Evolutionary conservation across 2,888 invertebrate genomes (phyloP).

Genomic region (Nephrotoma guestfalica): DNA sequence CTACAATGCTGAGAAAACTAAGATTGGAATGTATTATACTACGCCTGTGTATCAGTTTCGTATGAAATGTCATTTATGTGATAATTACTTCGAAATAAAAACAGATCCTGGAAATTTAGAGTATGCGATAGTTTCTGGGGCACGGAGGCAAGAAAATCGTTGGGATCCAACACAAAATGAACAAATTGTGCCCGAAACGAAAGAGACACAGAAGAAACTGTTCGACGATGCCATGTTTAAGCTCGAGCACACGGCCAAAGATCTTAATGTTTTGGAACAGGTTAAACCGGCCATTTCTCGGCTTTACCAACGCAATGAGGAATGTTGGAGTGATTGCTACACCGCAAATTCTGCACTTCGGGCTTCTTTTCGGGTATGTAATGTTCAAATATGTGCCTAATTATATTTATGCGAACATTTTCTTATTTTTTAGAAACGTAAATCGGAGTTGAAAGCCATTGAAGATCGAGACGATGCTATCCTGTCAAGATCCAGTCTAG

Average conservation of each 20-base stretch:
- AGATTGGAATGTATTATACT: slow-evolving; percentile 94
- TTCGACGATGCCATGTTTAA: slow-evolving; percentile 98
- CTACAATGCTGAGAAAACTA: slow-evolving; percentile 87
- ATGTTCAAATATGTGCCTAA: not conserved
- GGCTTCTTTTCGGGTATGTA: slow-evolving; percentile 67
- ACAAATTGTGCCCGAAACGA: slow-evolving; percentile 83
- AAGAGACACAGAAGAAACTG: slow-evolving; percentile 73
- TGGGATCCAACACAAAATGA: slow-evolving; percentile 97
- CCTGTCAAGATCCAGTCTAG: slow-evolving; percentile 58
- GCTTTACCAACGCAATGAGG: slow-evolving; percentile 64
- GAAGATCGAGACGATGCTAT: slow-evolving; percentile 54
- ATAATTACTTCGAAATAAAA: slow-evolving; percentile 94
- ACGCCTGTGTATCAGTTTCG: slow-evolving; percentile 96
- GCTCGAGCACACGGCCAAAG: slow-evolving; percentile 81
- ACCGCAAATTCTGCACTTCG: slow-evolving; percentile 75
- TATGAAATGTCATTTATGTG: slow-evolving; percentile 96
- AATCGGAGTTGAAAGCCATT: slow-evolving; percentile 57
- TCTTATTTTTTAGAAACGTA: slow-evolving; percentile 39
- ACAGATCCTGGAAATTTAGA: slow-evolving; percentile 97
- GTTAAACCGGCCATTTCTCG: slow-evolving; percentile 58
- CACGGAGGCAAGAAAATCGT: slow-evolving; percentile 88
- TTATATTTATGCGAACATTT: not conserved
- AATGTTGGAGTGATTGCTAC: slow-evolving; percentile 84
- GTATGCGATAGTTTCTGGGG: slow-evolving; percentile 89
- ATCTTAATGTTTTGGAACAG: slow-evolving; percentile 52